These are phyloP conservation scores for Epinephelus fuscoguttatus DNA, from an alignment of 2,113 vertebrate species.

Conservation along the genomic window DNA sequence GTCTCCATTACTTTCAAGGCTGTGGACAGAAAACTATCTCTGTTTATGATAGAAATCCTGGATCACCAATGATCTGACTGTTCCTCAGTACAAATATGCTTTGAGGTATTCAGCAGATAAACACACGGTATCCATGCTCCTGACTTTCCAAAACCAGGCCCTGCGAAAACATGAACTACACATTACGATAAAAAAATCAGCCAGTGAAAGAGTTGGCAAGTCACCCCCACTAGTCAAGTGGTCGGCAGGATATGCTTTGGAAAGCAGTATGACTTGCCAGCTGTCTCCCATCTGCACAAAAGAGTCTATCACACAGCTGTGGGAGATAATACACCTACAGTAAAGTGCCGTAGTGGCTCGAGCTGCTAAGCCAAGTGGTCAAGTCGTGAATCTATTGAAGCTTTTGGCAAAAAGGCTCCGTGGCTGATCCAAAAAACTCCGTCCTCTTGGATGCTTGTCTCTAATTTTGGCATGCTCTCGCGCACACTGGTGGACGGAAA, in stretches of 20 bases:
- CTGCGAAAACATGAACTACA: conserved; percentile 15
- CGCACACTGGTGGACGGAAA: conserved; percentile 51
- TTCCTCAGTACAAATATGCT: neutral
- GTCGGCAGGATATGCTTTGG: conserved; percentile 18
- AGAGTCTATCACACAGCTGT: conserved; percentile 32
- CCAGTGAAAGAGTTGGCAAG: conserved; percentile 22
- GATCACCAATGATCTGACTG: neutral
- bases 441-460: conserved; percentile 55
- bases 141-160: conserved; percentile 19
- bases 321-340: conserved; percentile 63
- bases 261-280: conserved; percentile 35
- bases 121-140: conserved; percentile 15
- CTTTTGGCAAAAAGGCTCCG: conserved; percentile 41
- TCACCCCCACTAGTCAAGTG: conserved; percentile 27
- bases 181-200: conserved; percentile 28
- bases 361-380: conserved; percentile 29
- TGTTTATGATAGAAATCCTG: neutral
- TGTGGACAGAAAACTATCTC: neutral
- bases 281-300: conserved; percentile 41
- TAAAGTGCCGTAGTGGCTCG: conserved; percentile 27
- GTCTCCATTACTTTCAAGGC: neutral
- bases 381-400: conserved; percentile 45
- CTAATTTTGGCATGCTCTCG: conserved; percentile 56
- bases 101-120: neutral
- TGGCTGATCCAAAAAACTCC: conserved; percentile 50